Evolutionary conservation across 2,888 invertebrate species (phyloP), one percentile per base, ranked within the genome.

Genomic region (Hedya salicella): DNA sequence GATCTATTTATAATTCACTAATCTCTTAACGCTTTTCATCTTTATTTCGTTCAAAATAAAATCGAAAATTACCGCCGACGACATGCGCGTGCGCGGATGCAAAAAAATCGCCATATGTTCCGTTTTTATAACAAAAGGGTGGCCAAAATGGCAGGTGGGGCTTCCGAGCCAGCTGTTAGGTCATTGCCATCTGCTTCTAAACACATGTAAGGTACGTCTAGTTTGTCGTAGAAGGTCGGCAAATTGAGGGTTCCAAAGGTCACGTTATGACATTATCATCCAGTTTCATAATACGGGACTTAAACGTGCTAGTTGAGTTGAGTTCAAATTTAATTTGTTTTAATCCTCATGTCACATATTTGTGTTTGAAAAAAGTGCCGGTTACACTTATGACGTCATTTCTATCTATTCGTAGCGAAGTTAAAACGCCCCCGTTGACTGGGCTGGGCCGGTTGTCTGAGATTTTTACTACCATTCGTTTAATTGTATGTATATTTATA

Each of bases 81-180:
- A 57, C 52, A 30, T 46, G 42, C 46, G 65, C 25, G 30, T 30
- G 19, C 48, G 59, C 48, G 19, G 30, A 52, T 16, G 36, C 21
- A 9, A 60, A 65, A 62, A 60, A 66, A 66, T 49, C 52, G 65
- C 65, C 59, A 59, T 19, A 21, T 44, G 59, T 60, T 66, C 53
- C 40, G 60, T 14, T 59, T 25, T 13, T 52, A 60, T 54, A 54
- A 53, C 48, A 25, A 52, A 60, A 60, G 60, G 60, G 65, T 52
- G 48, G n/a, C 53, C 36, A 48, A 48, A 59, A 39, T 8, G 50
- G 53, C 49, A 44, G 62, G 62, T 48, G 53, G 16, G 39, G 17
- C 44, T 50, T 25, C 30, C 13, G 13, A 48, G 46, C 54, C 70
- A 70, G 66, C 66, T 68, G 66, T 61, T 57, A 50, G 40, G 49